phyloP scores from a whole-genome alignment of 2,113 vertebrate species.

The Nesogale talazaci region DNA sequence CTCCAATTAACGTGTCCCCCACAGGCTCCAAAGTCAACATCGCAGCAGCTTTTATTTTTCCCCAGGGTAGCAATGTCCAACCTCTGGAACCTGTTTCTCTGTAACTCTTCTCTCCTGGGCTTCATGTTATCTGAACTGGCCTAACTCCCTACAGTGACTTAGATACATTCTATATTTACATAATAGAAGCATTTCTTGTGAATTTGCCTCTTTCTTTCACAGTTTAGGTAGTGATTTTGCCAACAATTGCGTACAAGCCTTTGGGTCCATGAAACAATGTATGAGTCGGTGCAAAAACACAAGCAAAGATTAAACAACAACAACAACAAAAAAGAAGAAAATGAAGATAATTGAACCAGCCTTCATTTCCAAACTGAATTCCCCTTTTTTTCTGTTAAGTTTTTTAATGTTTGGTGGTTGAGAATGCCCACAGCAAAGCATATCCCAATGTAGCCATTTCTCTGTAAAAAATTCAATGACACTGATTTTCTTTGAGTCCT shows the following conservation, averaged over 20 bases:
- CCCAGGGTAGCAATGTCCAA: not conserved
- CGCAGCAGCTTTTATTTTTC: not conserved
- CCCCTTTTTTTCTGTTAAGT: not conserved
- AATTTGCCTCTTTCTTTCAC: not conserved
- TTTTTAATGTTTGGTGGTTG: not conserved
- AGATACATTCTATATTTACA: not conserved
- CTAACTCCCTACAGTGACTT: not conserved
- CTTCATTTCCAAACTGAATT: not conserved
- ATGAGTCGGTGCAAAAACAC: not conserved
- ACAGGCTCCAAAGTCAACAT: not conserved
- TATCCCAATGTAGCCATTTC: not conserved
- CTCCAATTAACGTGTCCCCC: not conserved
- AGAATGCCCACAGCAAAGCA: not conserved
- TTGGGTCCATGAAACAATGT: not conserved
- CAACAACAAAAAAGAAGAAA: not conserved
- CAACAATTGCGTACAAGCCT: not conserved
- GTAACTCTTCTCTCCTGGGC: not conserved
- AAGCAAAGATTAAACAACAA: not conserved
- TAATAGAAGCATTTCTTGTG: not conserved
- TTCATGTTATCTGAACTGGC: not conserved
- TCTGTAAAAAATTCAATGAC: not conserved
- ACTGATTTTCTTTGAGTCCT: not conserved
- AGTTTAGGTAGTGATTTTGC: not conserved
- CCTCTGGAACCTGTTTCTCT: not conserved
- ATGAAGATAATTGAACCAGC: not conserved